phyloP scores from a whole-genome alignment of 2,888 invertebrate species.

The Chrysolina haemoptera region DNA sequence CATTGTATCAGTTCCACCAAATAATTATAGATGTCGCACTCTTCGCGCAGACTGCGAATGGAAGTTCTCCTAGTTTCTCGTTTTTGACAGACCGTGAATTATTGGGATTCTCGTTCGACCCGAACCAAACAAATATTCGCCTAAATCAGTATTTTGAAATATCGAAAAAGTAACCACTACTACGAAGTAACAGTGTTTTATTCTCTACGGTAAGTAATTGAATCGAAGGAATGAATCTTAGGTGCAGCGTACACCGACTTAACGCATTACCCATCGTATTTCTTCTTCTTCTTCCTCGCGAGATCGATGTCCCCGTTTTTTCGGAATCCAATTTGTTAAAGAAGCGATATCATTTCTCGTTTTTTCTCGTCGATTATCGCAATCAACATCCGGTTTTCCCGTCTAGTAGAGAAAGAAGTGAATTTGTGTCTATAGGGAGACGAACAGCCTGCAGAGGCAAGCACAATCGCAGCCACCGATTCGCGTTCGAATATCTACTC shows the following conservation, averaged over 20 bases:
- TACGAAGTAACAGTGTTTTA: slow-evolving; percentile 34
- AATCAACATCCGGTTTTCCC: slow-evolving; percentile 70
- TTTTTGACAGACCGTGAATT: not conserved
- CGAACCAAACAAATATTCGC: slow-evolving; percentile 1
- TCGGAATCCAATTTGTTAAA: slow-evolving; percentile 64
- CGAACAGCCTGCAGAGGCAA: slow-evolving; percentile 65
- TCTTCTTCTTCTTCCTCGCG: slow-evolving; percentile 23
- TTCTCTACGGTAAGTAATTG: slow-evolving; percentile 42
- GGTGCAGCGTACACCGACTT: slow-evolving; percentile 36
- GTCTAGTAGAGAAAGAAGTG: slow-evolving; percentile 66
- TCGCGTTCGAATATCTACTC: slow-evolving; percentile 22
- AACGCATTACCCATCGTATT: slow-evolving; percentile 40
- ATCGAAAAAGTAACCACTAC: not conserved
- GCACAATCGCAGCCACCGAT: slow-evolving; percentile 57
- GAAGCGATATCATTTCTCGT: slow-evolving; percentile 65
- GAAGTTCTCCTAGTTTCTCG: not conserved
- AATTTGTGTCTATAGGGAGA: slow-evolving; percentile 62
- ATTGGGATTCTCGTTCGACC: not conserved
- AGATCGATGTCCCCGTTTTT: slow-evolving; percentile 60
- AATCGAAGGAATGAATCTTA: slow-evolving; percentile 40
- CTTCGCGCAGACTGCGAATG: too few species aligned
- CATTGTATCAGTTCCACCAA: too few species aligned
- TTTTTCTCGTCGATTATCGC: slow-evolving; percentile 67
- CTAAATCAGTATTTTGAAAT: slow-evolving; percentile 7
- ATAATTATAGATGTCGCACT: too few species aligned